Conservation (phyloP, 2,113 vertebrate species). For the Notarius lentiginosus region DNA sequence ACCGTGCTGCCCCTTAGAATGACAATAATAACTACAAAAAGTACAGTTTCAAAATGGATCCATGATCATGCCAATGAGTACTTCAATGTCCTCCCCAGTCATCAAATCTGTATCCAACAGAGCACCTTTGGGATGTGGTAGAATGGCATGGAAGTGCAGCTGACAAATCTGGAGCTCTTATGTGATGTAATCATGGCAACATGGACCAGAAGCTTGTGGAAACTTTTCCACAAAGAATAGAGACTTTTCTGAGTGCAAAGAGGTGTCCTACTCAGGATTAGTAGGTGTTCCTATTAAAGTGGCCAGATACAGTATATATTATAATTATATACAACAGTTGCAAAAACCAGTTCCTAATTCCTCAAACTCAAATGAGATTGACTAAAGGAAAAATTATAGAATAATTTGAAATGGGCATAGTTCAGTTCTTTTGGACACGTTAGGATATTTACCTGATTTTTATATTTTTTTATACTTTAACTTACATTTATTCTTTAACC, state of each 20-base stretch:
- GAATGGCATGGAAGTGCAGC: not conserved
- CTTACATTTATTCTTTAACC: not conserved
- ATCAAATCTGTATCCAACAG: not conserved
- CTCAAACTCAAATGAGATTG: no score
- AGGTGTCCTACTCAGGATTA: no score
- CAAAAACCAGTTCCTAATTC: no score
- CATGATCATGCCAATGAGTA: not conserved
- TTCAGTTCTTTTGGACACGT: not conserved
- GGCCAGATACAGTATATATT: no score
- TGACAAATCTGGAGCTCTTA: not conserved
- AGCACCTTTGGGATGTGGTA: not conserved
- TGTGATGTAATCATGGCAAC: not conserved
- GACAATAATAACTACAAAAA: no score
- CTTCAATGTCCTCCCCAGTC: not conserved
- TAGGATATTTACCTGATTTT: not conserved
- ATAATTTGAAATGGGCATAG: not conserved
- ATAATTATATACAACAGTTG: no score
- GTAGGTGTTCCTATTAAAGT: no score
- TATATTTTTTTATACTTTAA: conserved; percentile 21
- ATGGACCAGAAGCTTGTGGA: not conserved
- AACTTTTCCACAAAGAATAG: no score
- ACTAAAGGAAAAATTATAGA: not conserved
- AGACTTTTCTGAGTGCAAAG: no score
- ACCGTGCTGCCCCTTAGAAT: no score
- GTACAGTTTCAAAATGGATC: no score